Conservation (phyloP, 2,888 invertebrate genomes). For the Cheilosia variabilis region DNA sequence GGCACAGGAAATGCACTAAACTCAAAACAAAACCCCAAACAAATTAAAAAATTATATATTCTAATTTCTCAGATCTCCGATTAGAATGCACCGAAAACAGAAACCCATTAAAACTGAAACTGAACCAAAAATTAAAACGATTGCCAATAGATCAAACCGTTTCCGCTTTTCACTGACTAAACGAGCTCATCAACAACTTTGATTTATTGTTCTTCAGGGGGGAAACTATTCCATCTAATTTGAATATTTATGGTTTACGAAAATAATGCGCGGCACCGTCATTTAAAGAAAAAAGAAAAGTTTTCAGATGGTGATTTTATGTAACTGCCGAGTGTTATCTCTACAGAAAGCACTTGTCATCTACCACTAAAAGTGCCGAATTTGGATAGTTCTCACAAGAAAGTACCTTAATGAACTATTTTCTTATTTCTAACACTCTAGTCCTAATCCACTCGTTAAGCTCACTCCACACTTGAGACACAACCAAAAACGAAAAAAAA, state of each 20-base stretch:
- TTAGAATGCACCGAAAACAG: slow-evolving; percentile 12
- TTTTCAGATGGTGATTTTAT: not conserved
- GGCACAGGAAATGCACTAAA: not conserved
- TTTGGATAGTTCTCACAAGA: not conserved
- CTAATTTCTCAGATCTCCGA: slow-evolving; percentile 6
- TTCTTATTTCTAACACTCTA: slow-evolving; percentile 6
- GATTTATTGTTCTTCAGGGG: slow-evolving; percentile 11
- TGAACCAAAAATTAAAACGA: not conserved
- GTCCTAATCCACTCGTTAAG: slow-evolving; percentile 33
- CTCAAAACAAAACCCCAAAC: slow-evolving; percentile 5
- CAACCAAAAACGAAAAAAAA: not conserved
- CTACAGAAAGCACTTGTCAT: not conserved
- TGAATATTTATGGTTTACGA: slow-evolving; percentile 9
- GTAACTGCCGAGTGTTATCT: slow-evolving; percentile 5
- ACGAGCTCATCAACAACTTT: slow-evolving; percentile 4
- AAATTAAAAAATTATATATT: slow-evolving; percentile 6
- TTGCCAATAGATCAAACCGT: slow-evolving; percentile 22
- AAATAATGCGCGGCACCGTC: not conserved
- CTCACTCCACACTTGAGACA: slow-evolving; percentile 4
- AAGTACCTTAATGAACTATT: slow-evolving; percentile 24
- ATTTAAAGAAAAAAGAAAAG: not conserved
- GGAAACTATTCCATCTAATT: slow-evolving; percentile 16
- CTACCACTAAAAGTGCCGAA: slow-evolving; percentile 18
- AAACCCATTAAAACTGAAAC: not conserved
- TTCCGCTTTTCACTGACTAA: slow-evolving; percentile 9